These are phyloP conservation scores for Bombus waltoni DNA, from an alignment of 1,140 invertebrate species.

Conservation along the genomic window DNA sequence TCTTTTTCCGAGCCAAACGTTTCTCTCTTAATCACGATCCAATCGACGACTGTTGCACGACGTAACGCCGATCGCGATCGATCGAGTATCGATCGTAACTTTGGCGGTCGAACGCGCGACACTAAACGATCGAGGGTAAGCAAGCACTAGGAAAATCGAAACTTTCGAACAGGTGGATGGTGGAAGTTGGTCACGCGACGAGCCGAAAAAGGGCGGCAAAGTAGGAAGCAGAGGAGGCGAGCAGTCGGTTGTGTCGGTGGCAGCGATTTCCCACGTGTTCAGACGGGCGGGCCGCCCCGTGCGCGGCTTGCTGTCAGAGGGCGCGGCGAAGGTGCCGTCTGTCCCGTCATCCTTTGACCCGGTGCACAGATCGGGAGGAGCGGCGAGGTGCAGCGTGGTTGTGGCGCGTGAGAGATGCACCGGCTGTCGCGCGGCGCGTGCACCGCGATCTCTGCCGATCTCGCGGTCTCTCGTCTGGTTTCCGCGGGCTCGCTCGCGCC, in stretches of 20 bases:
- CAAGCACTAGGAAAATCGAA: neutral
- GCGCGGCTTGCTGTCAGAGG: slow-evolving; percentile 60
- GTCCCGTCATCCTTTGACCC: slow-evolving; percentile 50
- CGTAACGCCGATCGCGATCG: too few relatives aligned
- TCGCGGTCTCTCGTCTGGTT: neutral
- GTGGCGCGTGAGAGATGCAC: slow-evolving; percentile 7
- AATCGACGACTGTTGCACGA: too few relatives aligned
- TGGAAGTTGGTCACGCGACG: too few relatives aligned
- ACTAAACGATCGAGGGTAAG: too few relatives aligned
- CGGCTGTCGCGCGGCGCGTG: neutral
- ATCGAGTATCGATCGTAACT: too few relatives aligned
- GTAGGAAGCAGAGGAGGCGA: neutral
- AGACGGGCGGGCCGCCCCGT: slow-evolving; percentile 54
- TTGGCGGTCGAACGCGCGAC: too few relatives aligned
- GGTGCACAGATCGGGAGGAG: slow-evolving; percentile 18
- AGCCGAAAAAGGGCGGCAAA: neutral
- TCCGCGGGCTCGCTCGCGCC: neutral
- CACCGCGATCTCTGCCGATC: neutral
- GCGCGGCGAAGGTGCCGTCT: slow-evolving; percentile 46
- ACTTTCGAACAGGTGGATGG: neutral
- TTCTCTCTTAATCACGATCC: neutral
- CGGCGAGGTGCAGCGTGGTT: neutral
- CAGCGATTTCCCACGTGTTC: slow-evolving; percentile 68
- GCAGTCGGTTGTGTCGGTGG: neutral
- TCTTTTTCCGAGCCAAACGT: neutral